Conservation (phyloP, 64 coral and sea anemone genomes). For the Stichodactyla helianthus region DNA sequence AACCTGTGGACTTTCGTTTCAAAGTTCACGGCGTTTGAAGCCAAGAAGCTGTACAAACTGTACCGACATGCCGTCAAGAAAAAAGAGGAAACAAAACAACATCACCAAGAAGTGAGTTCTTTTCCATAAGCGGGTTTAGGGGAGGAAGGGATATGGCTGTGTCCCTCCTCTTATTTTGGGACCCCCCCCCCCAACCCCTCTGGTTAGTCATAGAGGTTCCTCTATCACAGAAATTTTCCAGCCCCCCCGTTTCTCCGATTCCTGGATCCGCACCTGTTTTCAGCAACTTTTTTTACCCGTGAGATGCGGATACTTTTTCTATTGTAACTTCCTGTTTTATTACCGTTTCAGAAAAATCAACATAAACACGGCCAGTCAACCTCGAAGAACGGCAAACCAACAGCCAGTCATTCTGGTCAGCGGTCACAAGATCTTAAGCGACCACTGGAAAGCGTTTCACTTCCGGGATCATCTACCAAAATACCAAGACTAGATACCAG, state of each 20-base stretch:
- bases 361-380: slow-evolving; percentile 4
- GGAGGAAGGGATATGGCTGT: neutral
- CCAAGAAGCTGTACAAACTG: slow-evolving; percentile 85
- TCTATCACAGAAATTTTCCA: no score
- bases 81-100: slow-evolving; percentile 70
- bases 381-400: neutral
- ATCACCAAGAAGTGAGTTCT: slow-evolving; percentile 63
- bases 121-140: no score
- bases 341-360: slow-evolving; percentile 13
- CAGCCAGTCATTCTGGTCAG: slow-evolving; percentile 15
- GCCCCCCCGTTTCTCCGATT: no score
- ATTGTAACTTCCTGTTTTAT: neutral
- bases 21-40: slow-evolving; percentile 95
- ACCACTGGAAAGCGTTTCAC: slow-evolving; percentile 22
- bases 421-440: slow-evolving; percentile 49
- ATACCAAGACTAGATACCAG: slow-evolving; percentile 48
- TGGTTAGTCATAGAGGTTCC: no score
- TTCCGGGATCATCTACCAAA: slow-evolving; percentile 36
- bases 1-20: slow-evolving; percentile 95
- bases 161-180: no score
- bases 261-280: no score
- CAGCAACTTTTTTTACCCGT: no score
- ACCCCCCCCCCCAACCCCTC: no score
- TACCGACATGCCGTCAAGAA: slow-evolving; percentile 92
- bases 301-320: no score